phyloP scores from a whole-genome alignment of 1,140 invertebrate genomes.

The Papilio polytes region DNA sequence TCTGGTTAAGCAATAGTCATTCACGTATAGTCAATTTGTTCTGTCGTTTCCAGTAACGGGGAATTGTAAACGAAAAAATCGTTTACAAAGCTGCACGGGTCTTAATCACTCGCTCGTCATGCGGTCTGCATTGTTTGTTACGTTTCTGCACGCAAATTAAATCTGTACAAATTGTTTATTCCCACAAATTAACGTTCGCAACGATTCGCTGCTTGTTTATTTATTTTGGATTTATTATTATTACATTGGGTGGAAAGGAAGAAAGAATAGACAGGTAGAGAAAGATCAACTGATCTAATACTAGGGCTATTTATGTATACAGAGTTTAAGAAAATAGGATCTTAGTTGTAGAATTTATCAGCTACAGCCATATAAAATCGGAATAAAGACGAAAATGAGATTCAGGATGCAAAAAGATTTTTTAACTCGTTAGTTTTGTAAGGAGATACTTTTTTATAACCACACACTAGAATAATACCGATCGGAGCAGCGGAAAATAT shows the following conservation, averaged over 20 bases:
- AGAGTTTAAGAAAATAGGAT: too few species aligned
- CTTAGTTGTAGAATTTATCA: too few species aligned
- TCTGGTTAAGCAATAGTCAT: background rate
- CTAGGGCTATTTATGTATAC: too few species aligned
- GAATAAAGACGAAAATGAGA: too few species aligned
- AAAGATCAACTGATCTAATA: too few species aligned
- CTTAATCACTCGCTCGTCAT: conserved; percentile 19
- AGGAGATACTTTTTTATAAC: background rate
- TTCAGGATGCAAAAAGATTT: background rate
- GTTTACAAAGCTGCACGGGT: background rate
- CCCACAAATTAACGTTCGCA: background rate
- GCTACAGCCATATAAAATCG: too few species aligned
- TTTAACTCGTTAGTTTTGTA: background rate
- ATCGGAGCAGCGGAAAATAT: background rate
- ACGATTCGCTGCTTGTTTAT: background rate
- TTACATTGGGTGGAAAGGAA: too few species aligned
- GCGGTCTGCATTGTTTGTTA: background rate
- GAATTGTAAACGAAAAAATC: background rate
- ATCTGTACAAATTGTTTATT: background rate
- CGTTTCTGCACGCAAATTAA: background rate
- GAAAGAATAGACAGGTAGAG: background rate
- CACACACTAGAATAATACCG: background rate
- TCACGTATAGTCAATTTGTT: background rate
- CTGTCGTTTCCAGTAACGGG: background rate
- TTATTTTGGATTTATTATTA: background rate